phyloP scores from a whole-genome alignment of 2,888 invertebrate genomes.

The Pollenia amentaria region DNA sequence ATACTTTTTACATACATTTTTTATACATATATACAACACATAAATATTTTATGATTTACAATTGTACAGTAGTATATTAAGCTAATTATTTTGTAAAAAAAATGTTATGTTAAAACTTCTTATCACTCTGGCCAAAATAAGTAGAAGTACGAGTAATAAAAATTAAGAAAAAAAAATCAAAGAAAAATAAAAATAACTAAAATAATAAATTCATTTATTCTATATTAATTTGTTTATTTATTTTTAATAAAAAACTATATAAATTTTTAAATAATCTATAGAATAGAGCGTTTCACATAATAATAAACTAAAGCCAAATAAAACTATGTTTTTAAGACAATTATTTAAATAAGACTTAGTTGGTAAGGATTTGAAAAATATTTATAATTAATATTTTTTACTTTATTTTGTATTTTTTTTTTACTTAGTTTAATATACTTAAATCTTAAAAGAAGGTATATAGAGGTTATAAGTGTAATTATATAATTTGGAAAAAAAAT shows the following conservation, averaged over 20 bases:
- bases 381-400: slow-evolving; percentile 47
- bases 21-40: slow-evolving; percentile 37
- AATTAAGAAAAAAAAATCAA: not conserved
- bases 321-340: slow-evolving; percentile 66
- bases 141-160: slow-evolving; percentile 30
- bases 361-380: slow-evolving; percentile 52
- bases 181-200: slow-evolving; percentile 51
- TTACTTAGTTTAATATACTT: slow-evolving; percentile 58
- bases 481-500: slow-evolving; percentile 53
- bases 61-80: slow-evolving; percentile 68
- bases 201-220: slow-evolving; percentile 69
- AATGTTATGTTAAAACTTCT: slow-evolving; percentile 11
- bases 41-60: slow-evolving; percentile 57
- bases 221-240: slow-evolving; percentile 54
- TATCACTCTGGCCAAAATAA: not conserved
- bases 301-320: slow-evolving; percentile 69
- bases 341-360: slow-evolving; percentile 66
- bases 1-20: slow-evolving; percentile 27
- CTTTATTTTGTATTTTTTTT: slow-evolving; percentile 25
- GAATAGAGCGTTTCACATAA: slow-evolving; percentile 59
- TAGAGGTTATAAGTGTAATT: slow-evolving; percentile 52
- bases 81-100: slow-evolving; percentile 52
- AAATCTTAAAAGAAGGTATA: slow-evolving; percentile 61
- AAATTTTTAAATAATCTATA: slow-evolving; percentile 62
- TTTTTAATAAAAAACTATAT: slow-evolving; percentile 61